Evolutionary conservation across 2,888 invertebrate species (phyloP).

Genomic region (Brenthis daphne): DNA sequence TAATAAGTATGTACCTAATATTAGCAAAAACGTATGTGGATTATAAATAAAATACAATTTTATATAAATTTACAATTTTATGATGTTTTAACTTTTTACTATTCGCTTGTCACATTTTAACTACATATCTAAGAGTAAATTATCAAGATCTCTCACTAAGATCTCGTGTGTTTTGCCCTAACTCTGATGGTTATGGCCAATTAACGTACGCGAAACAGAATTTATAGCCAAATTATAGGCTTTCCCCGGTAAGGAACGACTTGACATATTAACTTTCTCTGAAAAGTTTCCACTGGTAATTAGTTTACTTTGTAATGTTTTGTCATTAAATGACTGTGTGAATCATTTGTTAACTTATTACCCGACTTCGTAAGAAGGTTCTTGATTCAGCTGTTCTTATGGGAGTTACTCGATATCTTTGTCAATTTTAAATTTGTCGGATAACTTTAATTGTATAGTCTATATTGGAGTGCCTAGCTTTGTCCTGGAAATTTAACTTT

Average conservation of each 20-base stretch:
- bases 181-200: constrained; percentile 28
- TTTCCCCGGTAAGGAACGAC: constrained; percentile 29
- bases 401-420: not conserved
- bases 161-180: constrained; percentile 14
- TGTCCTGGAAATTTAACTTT: too few species aligned
- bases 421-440: too few species aligned
- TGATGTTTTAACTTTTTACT: too few species aligned
- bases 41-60: too few species aligned
- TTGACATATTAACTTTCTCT: constrained; percentile 28
- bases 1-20: too few species aligned
- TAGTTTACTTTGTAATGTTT: constrained; percentile 20
- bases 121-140: constrained; percentile 6
- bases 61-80: too few species aligned
- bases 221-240: constrained; percentile 33
- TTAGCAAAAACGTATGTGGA: too few species aligned
- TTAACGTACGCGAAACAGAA: constrained; percentile 32
- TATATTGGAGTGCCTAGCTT: too few species aligned
- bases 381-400: not conserved
- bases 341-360: constrained; percentile 7
- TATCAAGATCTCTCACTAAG: constrained; percentile 10
- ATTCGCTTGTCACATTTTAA: too few species aligned
- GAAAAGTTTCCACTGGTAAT: constrained; percentile 29
- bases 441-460: too few species aligned
- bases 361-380: not conserved
- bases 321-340: constrained; percentile 4